These are phyloP conservation scores for Hypomecis punctinalis DNA, from an alignment of 2,888 invertebrate genomes.

Conservation along the genomic window DNA sequence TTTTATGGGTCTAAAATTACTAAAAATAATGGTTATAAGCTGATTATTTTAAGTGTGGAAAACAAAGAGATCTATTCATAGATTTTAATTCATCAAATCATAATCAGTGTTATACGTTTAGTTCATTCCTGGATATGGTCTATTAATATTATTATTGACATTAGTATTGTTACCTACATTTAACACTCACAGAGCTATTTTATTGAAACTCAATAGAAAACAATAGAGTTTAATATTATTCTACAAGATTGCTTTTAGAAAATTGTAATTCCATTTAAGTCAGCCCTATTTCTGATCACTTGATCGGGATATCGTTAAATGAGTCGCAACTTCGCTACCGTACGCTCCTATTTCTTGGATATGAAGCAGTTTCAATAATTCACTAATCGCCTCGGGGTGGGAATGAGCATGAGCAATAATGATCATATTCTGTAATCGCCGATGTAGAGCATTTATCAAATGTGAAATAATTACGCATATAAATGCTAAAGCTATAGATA, in stretches of 20 bases:
- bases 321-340: slow-evolving; percentile 73
- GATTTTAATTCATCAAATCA: too few species aligned
- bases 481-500: background rate
- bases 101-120: too few species aligned
- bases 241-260: too few species aligned
- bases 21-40: too few species aligned
- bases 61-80: too few species aligned
- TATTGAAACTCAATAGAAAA: too few species aligned
- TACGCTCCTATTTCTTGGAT: slow-evolving; percentile 75
- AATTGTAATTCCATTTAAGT: background rate
- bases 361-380: slow-evolving; percentile 84
- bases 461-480: slow-evolving; percentile 14
- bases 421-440: slow-evolving; percentile 47
- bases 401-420: slow-evolving; percentile 38
- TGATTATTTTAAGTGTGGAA: too few species aligned
- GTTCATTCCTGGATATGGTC: too few species aligned
- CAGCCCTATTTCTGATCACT: slow-evolving; percentile 37
- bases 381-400: slow-evolving; percentile 72
- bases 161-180: too few species aligned
- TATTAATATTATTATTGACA: too few species aligned
- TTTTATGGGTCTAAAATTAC: too few species aligned
- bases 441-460: slow-evolving; percentile 69
- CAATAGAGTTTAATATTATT: background rate
- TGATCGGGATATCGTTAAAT: slow-evolving; percentile 58
- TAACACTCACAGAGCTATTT: too few species aligned